A percentile compares a stretch with the other conserved stretches of the same genome.
These are phyloP conservation scores for Lates calcarifer DNA, from an alignment of 2,113 vertebrate species.

Conservation along the genomic window DNA sequence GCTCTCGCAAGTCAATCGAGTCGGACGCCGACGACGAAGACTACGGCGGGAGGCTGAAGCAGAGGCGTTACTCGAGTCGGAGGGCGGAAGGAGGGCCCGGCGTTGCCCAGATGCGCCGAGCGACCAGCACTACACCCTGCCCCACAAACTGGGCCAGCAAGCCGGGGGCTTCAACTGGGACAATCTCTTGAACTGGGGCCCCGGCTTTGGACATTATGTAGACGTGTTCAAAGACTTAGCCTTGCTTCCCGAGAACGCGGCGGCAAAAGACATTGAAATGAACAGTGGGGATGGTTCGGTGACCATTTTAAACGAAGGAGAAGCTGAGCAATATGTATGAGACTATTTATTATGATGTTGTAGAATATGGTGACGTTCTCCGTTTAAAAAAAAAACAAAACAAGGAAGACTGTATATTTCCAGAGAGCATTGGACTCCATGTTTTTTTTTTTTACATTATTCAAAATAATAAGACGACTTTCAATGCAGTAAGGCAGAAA, in stretches of 20 bases:
- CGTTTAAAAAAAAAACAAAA: conserved; percentile 26
- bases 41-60: conserved; percentile 90
- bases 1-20: conserved; percentile 97
- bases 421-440: conserved; percentile 71
- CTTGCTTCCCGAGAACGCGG: conserved; percentile 92
- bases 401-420: conserved; percentile 75
- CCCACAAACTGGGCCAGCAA: conserved; percentile 89
- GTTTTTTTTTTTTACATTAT: conserved; percentile 60
- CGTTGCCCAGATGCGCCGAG: conserved; percentile 78
- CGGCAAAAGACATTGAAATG: conserved; percentile 89
- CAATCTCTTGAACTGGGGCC: conserved; percentile 98
- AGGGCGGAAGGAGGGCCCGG: conserved; percentile 90
- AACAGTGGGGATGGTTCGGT: conserved; percentile 88
- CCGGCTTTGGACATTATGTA: conserved; percentile 96
- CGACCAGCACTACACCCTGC: conserved; percentile 86
- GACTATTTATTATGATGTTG: conserved; percentile 82
- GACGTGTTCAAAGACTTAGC: conserved; percentile 99
- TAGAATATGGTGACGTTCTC: conserved; percentile 75
- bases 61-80: conserved; percentile 92
- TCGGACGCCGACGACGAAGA: conserved; percentile 98
- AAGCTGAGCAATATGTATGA: conserved; percentile 96
- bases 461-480: conserved; percentile 82
- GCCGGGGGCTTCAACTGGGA: conserved; percentile 96
- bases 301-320: conserved; percentile 90
- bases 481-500: conserved; percentile 86